Evolutionary conservation across 2,797 vertebrate species (phyloP).

Genomic region (Channallabes apus): DNA sequence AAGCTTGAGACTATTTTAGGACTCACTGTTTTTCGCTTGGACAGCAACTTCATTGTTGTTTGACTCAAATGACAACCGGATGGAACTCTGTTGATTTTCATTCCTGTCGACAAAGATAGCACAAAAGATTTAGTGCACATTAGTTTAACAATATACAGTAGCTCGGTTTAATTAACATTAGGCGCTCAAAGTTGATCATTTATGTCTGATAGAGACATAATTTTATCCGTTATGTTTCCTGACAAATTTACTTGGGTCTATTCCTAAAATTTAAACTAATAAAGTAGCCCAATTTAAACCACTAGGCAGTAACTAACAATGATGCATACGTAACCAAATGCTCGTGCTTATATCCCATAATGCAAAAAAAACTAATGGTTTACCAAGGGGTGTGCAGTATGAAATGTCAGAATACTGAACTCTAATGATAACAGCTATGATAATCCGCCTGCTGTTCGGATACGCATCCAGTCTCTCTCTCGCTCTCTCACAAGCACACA

Average conservation of each 20-base stretch:
- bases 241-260: no score
- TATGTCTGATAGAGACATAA: neutral
- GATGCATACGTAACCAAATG: neutral
- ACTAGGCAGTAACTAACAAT: neutral
- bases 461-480: no score
- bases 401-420: no score
- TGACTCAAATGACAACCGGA: conserved; percentile 43
- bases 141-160: neutral
- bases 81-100: conserved; percentile 44
- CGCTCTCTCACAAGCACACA: no score
- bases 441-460: no score
- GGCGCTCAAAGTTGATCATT: neutral
- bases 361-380: no score
- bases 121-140: neutral
- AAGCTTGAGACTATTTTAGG: neutral
- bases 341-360: neutral
- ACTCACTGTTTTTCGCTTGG: conserved; percentile 46
- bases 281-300: neutral
- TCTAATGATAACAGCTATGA: no score
- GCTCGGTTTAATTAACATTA: neutral
- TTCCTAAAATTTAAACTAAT: neutral
- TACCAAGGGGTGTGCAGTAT: no score
- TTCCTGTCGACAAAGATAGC: conserved; percentile 49
- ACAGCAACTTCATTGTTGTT: conserved; percentile 55
- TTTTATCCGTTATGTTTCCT: neutral